These are phyloP conservation scores for Aphelocoma coerulescens DNA, from an alignment of 2,113 vertebrate genomes.

Conservation along the genomic window DNA sequence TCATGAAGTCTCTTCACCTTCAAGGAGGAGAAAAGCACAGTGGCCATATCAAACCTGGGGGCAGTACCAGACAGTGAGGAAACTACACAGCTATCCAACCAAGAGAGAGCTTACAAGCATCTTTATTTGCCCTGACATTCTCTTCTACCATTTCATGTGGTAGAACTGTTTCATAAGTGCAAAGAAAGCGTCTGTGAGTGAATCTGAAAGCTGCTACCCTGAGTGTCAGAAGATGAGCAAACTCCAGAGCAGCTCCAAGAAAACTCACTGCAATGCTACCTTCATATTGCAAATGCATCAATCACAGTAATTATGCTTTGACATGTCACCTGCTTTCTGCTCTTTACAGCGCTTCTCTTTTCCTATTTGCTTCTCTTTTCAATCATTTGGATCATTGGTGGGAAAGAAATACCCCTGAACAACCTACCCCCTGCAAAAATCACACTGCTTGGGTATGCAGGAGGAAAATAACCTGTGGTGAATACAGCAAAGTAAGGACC, in stretches of 20 bases:
- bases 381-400: not conserved
- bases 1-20: not conserved
- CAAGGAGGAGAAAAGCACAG: not conserved
- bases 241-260: not conserved
- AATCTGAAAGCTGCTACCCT: not conserved
- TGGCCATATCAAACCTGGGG: not conserved
- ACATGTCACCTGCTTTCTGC: not conserved
- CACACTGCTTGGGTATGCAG: not conserved
- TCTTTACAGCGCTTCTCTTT: not conserved
- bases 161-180: not conserved
- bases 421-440: not conserved
- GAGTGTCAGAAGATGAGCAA: not conserved
- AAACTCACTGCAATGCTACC: not conserved
- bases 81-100: not conserved
- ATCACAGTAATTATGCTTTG: not conserved
- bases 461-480: not conserved
- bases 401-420: not conserved
- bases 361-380: not conserved
- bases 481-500: not conserved
- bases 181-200: not conserved
- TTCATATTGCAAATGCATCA: not conserved
- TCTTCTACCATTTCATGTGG: not conserved
- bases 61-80: accelerated
- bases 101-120: not conserved
- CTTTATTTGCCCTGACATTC: not conserved